Conservation (phyloP, 2,797 vertebrate species). For the Danio kyathit region DNA sequence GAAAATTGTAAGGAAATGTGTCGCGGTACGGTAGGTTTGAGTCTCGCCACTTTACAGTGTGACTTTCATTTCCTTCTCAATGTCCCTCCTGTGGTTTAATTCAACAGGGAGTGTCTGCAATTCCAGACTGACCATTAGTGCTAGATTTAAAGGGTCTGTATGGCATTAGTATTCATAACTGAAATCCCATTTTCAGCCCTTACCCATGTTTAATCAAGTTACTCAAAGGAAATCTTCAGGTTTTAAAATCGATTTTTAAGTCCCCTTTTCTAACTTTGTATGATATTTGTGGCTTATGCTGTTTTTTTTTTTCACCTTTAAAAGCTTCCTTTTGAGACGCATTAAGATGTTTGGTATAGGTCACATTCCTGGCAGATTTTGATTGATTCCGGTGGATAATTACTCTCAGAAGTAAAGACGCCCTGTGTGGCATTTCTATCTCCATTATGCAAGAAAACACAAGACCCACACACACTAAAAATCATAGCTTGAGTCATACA, state of each 20-base stretch:
- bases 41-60: neutral
- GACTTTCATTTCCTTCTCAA: constrained; percentile 26
- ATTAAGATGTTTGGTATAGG: constrained; percentile 22
- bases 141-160: constrained; percentile 19
- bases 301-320: neutral
- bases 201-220: constrained; percentile 4
- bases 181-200: constrained; percentile 4
- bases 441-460: constrained; percentile 31
- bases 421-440: neutral
- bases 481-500: constrained; percentile 33
- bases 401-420: neutral
- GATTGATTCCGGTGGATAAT: constrained; percentile 23
- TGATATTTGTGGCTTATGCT: neutral
- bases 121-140: constrained; percentile 29
- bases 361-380: constrained; percentile 10
- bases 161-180: constrained; percentile 34
- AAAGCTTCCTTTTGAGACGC: neutral
- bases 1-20: neutral
- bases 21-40: neutral
- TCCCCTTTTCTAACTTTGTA: neutral
- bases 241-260: neutral
- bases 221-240: neutral
- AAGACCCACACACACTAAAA: constrained; percentile 19
- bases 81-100: constrained; percentile 37
- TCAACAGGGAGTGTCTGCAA: constrained; percentile 11